Conservation (phyloP, 2,113 vertebrate species). For the Xiphorhynchus elegans region DNA sequence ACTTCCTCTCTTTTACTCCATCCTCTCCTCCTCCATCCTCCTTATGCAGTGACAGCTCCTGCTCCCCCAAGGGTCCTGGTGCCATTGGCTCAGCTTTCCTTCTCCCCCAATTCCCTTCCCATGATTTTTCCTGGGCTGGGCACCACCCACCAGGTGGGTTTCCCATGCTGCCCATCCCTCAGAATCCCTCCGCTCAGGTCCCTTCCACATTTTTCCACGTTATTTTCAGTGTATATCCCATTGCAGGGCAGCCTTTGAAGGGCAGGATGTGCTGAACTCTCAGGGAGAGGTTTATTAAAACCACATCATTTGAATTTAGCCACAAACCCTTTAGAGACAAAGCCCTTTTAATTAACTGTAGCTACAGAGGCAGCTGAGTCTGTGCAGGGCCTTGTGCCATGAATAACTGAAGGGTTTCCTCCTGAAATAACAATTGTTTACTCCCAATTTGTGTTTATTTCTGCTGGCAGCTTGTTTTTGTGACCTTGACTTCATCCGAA, state of each 20-base stretch:
- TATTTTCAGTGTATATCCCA: neutral
- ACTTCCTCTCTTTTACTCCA: neutral
- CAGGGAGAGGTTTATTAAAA: neutral
- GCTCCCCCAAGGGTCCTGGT: neutral
- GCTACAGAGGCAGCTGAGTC: neutral
- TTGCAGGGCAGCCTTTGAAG: neutral
- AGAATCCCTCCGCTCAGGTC: neutral
- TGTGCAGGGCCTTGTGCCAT: neutral
- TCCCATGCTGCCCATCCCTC: neutral
- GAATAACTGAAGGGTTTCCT: neutral
- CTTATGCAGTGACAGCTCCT: neutral
- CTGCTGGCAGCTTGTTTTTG: neutral
- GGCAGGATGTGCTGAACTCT: neutral
- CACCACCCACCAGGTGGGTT: neutral
- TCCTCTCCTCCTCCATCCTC: neutral
- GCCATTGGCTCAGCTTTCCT: neutral
- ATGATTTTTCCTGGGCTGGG: neutral
- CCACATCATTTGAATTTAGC: neutral
- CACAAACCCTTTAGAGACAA: neutral
- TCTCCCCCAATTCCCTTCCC: neutral
- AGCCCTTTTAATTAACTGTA: neutral
- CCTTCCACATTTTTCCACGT: neutral
- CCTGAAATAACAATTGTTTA: neutral
- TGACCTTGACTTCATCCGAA: neutral
- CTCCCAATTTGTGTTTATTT: neutral